A percentile compares a stretch with the other conserved stretches of the same genome.
Evolutionary conservation across 2,113 vertebrate genomes (phyloP).

Genomic region (Spermophilus dauricus): DNA sequence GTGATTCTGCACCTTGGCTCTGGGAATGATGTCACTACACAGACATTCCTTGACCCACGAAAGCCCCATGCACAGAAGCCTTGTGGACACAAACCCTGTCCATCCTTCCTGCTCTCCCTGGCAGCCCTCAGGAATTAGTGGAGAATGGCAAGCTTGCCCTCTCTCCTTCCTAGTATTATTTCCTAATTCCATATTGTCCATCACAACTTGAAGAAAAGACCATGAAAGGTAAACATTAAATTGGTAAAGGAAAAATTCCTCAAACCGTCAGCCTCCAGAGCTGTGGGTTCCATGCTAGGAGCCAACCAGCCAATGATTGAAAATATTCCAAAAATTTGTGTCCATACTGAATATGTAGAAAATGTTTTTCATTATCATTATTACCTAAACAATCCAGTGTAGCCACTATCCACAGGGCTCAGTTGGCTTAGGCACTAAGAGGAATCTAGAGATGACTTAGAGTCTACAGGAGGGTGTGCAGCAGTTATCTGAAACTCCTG

Average conservation of each 20-base stretch:
- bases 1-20: too few species aligned
- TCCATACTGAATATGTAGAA: background rate
- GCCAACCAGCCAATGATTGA: background rate
- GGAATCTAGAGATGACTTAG: background rate
- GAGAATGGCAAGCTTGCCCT: background rate
- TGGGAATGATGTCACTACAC: background rate
- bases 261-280: background rate
- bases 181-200: background rate
- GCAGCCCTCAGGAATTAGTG: background rate
- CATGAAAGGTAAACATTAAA: too few species aligned
- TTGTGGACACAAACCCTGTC: background rate
- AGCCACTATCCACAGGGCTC: background rate
- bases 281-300: background rate
- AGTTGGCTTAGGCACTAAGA: background rate
- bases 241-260: background rate
- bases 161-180: background rate
- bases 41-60: background rate
- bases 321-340: background rate
- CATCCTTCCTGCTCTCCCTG: rapidly evolving
- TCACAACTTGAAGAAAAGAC: background rate
- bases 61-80: background rate
- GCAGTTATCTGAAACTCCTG: too few species aligned
- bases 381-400: background rate
- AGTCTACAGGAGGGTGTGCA: background rate
- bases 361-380: background rate